Conservation (phyloP, 2,113 vertebrate species). For the Zosterops pallidus region DNA sequence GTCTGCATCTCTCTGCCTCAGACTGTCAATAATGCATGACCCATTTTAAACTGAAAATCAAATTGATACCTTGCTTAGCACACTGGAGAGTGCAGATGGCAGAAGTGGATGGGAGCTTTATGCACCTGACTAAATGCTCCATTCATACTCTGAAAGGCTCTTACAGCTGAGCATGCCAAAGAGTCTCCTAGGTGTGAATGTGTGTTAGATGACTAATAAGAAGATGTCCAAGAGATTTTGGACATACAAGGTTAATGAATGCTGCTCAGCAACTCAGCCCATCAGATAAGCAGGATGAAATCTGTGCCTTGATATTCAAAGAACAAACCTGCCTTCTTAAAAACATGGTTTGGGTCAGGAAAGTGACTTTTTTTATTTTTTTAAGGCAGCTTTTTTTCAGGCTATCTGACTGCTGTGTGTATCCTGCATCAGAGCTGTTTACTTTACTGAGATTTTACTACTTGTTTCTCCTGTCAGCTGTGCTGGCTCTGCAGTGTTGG, state of each 20-base stretch:
- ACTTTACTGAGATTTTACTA: constrained; percentile 55
- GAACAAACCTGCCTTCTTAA: constrained; percentile 26
- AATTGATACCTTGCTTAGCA: neutral
- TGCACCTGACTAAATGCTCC: constrained; percentile 34
- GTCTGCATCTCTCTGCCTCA: neutral
- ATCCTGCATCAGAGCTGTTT: constrained; percentile 33
- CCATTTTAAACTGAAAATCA: neutral
- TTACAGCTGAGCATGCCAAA: neutral
- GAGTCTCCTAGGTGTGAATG: neutral
- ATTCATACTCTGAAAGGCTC: constrained; percentile 18
- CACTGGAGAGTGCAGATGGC: neutral
- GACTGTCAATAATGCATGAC: neutral
- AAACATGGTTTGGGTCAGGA: neutral
- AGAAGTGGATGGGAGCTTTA: neutral
- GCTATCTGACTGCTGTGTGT: neutral
- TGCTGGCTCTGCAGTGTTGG: constrained; percentile 3
- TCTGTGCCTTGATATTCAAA: neutral
- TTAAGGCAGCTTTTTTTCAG: neutral
- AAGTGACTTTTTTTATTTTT: neutral
- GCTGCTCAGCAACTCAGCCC: neutral
- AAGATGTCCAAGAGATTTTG: neutral
- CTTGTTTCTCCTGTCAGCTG: constrained; percentile 54
- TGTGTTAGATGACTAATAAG: neutral
- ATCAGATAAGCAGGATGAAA: constrained; percentile 33
- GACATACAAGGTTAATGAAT: neutral